These are phyloP conservation scores for Mus pahari DNA, from an alignment of 2,113 vertebrate genomes.

Conservation along the genomic window DNA sequence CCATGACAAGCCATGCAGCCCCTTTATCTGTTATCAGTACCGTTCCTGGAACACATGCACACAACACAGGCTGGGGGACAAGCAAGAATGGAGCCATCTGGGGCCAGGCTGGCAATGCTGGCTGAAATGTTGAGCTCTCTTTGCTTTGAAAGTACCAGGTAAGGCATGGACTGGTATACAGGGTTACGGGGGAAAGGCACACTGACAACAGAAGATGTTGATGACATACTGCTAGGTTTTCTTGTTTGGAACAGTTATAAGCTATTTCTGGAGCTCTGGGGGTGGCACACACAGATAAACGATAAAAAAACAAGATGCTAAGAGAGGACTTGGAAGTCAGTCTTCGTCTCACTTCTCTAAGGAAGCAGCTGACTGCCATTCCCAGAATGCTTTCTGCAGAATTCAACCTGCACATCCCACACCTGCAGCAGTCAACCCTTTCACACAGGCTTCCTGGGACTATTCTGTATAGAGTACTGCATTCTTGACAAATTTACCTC, in stretches of 20 bases:
- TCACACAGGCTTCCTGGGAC: slow-evolving; percentile 93
- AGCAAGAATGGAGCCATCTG: not conserved
- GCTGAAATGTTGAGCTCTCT: not conserved
- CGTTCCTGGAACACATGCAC: not conserved
- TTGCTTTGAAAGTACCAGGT: not conserved
- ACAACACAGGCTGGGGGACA: not conserved
- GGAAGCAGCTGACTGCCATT: slow-evolving; percentile 93
- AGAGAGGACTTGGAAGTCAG: slow-evolving; percentile 89
- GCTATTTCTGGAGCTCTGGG: not conserved
- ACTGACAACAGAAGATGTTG: not conserved
- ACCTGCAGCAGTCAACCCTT: slow-evolving; percentile 85
- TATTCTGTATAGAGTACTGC: slow-evolving; percentile 91
- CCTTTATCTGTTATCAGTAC: not conserved
- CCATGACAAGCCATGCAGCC: not conserved
- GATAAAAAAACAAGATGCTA: slow-evolving; percentile 90
- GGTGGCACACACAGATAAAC: slow-evolving; percentile 86
- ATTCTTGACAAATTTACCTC: slow-evolving; percentile 92
- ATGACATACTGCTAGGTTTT: not conserved
- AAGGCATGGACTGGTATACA: not conserved
- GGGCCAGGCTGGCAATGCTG: not conserved
- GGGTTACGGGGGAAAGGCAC: not conserved
- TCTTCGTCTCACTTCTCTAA: slow-evolving; percentile 88
- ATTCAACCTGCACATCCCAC: slow-evolving; percentile 90
- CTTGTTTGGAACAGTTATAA: not conserved
- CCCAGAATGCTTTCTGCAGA: slow-evolving; percentile 92